Evolutionary conservation across 2,113 vertebrate species (phyloP).

Genomic region (Ivindomyrus marchei): DNA sequence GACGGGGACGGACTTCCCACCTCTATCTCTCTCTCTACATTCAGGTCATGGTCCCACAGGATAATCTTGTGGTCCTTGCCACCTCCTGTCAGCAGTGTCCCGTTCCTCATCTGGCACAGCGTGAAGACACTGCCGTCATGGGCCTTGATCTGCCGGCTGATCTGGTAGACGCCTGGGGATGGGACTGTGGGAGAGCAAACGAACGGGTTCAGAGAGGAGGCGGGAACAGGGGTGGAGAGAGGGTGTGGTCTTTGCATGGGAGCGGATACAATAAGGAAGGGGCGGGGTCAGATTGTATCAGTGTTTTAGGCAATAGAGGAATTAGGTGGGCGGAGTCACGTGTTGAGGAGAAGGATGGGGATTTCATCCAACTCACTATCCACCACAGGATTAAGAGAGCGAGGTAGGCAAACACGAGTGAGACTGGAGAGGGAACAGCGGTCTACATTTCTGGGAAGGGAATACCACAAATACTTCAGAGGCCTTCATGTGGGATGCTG

Average conservation of each 20-base stretch:
- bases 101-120: conserved; percentile 87
- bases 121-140: conserved; percentile 96
- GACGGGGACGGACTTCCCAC: conserved; percentile 49
- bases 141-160: conserved; percentile 84
- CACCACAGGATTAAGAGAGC: background rate
- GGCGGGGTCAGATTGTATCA: background rate
- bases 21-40: conserved; percentile 88
- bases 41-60: conserved; percentile 89
- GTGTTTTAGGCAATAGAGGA: background rate
- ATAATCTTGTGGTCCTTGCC: conserved; percentile 89
- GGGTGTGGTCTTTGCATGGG: background rate
- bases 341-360: background rate
- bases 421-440: conserved; percentile 6
- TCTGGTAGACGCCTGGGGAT: conserved; percentile 77
- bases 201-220: background rate
- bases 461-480: conserved; percentile 36
- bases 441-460: conserved; percentile 34
- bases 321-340: background rate
- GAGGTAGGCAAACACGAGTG: background rate
- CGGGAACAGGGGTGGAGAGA: background rate
- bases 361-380: background rate
- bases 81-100: conserved; percentile 86
- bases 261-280: background rate
- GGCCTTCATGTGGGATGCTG: conserved; percentile 31
- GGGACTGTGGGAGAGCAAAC: background rate